Percentiles rank a stretch among this genome's conserved stretches.
Conservation (phyloP, 2,888 invertebrate species). For the Neoitamus cyanurus region DNA sequence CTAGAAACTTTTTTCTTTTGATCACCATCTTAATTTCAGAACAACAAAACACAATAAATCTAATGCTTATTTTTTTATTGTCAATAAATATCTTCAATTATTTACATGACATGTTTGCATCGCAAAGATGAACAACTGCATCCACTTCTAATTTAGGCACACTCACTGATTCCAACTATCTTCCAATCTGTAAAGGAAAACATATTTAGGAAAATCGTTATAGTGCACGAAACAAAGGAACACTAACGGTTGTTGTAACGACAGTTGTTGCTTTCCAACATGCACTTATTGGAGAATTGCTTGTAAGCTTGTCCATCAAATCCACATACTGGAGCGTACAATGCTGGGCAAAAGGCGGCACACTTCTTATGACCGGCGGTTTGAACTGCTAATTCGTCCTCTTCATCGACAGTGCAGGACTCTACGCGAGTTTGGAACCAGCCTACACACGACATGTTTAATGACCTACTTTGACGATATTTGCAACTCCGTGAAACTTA, state of each 20-base stretch:
- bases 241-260: neutral
- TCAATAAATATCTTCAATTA: neutral
- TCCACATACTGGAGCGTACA: conserved; percentile 30
- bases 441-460: neutral
- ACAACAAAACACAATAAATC: neutral
- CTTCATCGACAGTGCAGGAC: neutral
- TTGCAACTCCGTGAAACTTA: neutral
- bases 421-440: conserved; percentile 28
- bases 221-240: neutral
- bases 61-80: neutral
- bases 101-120: neutral
- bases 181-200: neutral
- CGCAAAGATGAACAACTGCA: neutral
- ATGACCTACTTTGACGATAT: neutral
- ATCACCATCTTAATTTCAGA: neutral
- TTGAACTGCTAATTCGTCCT: neutral
- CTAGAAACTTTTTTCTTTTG: too few species aligned
- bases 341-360: conserved; percentile 7
- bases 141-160: neutral
- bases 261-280: neutral
- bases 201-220: neutral
- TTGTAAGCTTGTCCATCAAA: neutral
- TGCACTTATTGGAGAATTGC: conserved; percentile 2
- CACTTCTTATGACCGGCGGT: neutral
- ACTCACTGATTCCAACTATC: neutral